Evolutionary conservation across 2,888 invertebrate genomes (phyloP).

Genomic region (Himalopsyche japonica): DNA sequence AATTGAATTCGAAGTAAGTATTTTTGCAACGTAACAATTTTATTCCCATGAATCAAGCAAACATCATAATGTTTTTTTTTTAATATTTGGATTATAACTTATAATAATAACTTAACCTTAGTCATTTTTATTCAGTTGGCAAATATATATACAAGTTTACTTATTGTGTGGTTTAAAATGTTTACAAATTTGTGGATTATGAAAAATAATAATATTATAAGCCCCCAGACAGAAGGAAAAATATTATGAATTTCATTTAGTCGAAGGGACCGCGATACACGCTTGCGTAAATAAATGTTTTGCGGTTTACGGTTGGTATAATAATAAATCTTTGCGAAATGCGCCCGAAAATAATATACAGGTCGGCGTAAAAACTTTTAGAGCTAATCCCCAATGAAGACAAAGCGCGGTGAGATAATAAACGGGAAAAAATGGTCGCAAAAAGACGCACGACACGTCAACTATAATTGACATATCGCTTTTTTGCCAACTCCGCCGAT

Average conservation of each 20-base stretch:
- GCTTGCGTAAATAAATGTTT: neutral
- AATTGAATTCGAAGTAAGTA: too few relatives aligned
- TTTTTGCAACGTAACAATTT: too few relatives aligned
- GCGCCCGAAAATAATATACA: slow-evolving; percentile 11
- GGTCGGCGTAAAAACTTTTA: slow-evolving; percentile 15
- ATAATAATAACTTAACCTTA: neutral
- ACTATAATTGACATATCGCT: slow-evolving; percentile 38
- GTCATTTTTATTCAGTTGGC: neutral
- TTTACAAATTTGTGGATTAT: neutral
- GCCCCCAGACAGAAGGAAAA: neutral
- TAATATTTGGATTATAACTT: neutral
- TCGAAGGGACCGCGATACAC: neutral
- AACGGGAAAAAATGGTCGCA: slow-evolving; percentile 25
- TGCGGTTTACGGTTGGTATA: neutral
- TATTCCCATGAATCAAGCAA: too few relatives aligned
- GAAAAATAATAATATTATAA: neutral
- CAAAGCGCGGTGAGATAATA: slow-evolving; percentile 32
- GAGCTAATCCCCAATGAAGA: slow-evolving; percentile 33
- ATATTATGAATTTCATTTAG: slow-evolving; percentile 1
- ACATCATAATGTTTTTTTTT: neutral
- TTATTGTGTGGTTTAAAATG: neutral
- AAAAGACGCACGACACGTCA: slow-evolving; percentile 35
- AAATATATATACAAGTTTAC: neutral
- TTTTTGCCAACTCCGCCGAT: slow-evolving; percentile 16
- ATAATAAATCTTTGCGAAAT: slow-evolving; percentile 1